Percentiles rank a stretch among this genome's conserved stretches.
Conservation (phyloP, 2,113 vertebrate genomes). For the Myiagra hebetior region DNA sequence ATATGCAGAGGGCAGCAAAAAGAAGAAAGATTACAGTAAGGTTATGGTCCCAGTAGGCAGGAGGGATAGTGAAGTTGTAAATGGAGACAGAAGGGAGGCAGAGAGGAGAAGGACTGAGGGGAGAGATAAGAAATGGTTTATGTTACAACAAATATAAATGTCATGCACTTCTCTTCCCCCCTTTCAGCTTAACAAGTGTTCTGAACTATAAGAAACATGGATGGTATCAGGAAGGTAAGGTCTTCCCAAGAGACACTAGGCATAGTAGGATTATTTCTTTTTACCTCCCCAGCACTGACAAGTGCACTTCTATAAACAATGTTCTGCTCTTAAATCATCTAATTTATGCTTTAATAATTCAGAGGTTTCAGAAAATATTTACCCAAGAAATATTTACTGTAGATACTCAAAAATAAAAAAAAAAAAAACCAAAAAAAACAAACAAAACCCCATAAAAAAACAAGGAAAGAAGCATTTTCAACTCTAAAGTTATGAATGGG, state of each 20-base stretch:
- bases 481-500: background rate
- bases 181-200: slow-evolving; percentile 50
- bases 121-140: slow-evolving; percentile 59
- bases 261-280: background rate
- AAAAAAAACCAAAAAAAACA: background rate
- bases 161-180: slow-evolving; percentile 10
- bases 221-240: slow-evolving; percentile 27
- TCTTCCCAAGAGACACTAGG: background rate
- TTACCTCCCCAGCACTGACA: background rate
- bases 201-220: slow-evolving; percentile 27
- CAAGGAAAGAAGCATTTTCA: background rate
- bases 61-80: slow-evolving; percentile 42
- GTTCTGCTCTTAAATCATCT: background rate
- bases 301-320: background rate
- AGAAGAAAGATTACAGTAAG: slow-evolving; percentile 12
- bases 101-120: slow-evolving; percentile 3
- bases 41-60: slow-evolving; percentile 38
- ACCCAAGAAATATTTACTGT: background rate
- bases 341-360: slow-evolving; percentile 17
- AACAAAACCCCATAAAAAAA: background rate
- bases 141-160: slow-evolving; percentile 51
- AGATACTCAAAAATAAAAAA: background rate
- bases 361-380: background rate
- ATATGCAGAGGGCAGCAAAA: slow-evolving; percentile 19
- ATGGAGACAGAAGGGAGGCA: slow-evolving; percentile 24